Evolutionary conservation across 30 jellyfish, hydroid and myxozoan species (phyloP), one percentile per base, ranked within the genome.

Genomic region (Rhopilema esculentum): DNA sequence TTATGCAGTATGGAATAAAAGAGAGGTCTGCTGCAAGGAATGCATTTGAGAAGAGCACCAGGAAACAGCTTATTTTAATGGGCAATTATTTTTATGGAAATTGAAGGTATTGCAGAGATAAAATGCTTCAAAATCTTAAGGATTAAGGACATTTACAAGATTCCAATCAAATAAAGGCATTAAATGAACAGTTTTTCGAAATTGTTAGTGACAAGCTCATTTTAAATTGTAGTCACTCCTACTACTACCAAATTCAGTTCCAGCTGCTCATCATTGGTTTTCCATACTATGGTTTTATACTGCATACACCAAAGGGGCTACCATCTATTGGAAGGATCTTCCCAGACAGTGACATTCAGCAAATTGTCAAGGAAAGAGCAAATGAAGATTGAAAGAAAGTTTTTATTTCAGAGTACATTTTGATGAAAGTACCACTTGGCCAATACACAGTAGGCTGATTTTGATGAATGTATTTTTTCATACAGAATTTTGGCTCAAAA

Each of bases 111-210:
- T 2, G 19, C 19, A 6, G 74, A 64, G 17, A 64, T 64, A 64
- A 64, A 20, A 64, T 64, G 74, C 17, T 18, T 64, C 30, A 64
- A 64, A 64, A 64, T 64, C 27, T 64, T 64, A 64, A 64, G 74
- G 31, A 64, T 18, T 2, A 64, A 8, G 57, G 6, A 40, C 57
- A 40, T 40, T 40, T 40, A 40, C 6, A 40, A 12, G 57, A 40
- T 40, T 40, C 57, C 57, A 6, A 40, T 40, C 57, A 40, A 40
- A 40, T 6, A 40, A 40, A 40, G 57, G 12, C 57, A 40, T 12
- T 6, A 40, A 40, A 40, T 6, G 12, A 6, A 40, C 57, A 2
- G 57, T 40, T 6, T 40, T 40, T 40, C 12, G 12, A 40, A 40
- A 40, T 40, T 40, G 57, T 40, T 40, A 12, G 57, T 40, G 57